Percentiles rank a stretch among this genome's conserved stretches.
phyloP scores from a whole-genome alignment of 2,888 invertebrate genomes.

The Trichogramma dendrolimi region DNA sequence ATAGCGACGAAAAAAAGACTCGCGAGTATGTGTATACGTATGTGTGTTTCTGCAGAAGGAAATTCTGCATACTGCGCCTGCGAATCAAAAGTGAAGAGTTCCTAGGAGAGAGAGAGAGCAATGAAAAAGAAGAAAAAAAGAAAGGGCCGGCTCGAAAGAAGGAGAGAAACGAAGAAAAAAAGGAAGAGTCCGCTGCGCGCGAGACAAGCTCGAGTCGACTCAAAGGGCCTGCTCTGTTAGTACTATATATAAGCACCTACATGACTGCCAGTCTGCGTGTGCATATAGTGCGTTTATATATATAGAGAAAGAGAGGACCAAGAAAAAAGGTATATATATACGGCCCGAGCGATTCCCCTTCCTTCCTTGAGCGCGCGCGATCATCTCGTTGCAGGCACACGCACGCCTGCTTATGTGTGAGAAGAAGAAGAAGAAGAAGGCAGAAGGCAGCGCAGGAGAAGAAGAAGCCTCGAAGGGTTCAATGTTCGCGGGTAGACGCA shows the following conservation, averaged over 20 bases:
- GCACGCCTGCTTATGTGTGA: not conserved
- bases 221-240: constrained; percentile 11
- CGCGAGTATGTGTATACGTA: too few species aligned
- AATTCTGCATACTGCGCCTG: not conserved
- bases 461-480: constrained; percentile 37
- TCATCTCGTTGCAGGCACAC: not conserved
- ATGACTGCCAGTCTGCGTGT: too few species aligned
- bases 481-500: constrained; percentile 51
- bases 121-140: constrained; percentile 24
- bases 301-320: not conserved
- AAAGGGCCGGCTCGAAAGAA: constrained; percentile 15
- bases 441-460: constrained; percentile 18
- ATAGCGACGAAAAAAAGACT: too few species aligned
- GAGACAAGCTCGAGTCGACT: constrained; percentile 29
- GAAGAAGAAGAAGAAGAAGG: not conserved
- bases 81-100: constrained; percentile 4
- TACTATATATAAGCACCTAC: not conserved
- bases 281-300: too few species aligned
- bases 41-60: not conserved
- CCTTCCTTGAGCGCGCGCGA: not conserved
- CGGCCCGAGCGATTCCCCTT: constrained; percentile 6
- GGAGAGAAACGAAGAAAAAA: constrained; percentile 16
- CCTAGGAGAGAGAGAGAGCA: not conserved
- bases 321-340: constrained; percentile 6
- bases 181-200: constrained; percentile 14